Conservation (phyloP, 1,140 invertebrate species). For the Cydia strobilella region DNA sequence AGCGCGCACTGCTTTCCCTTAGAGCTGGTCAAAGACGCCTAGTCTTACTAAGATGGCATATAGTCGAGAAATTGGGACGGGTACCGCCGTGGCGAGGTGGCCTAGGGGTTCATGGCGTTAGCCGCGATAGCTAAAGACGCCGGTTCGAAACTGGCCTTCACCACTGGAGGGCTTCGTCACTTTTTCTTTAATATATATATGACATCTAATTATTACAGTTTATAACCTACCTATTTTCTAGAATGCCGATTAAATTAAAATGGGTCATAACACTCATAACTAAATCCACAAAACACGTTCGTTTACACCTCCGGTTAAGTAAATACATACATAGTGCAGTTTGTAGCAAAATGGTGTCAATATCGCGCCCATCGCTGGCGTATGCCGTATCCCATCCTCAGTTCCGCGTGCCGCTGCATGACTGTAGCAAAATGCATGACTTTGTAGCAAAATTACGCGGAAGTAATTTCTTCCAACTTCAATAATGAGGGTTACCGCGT, state of each 20-base stretch:
- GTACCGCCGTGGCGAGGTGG: too few species aligned
- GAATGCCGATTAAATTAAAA: neutral
- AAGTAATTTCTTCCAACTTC: slow-evolving; percentile 60
- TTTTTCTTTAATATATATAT: too few species aligned
- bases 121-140: too few species aligned
- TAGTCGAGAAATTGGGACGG: too few species aligned
- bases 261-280: neutral
- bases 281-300: neutral
- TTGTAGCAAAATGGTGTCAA: neutral
- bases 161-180: too few species aligned
- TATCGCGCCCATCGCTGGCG: slow-evolving; percentile 33
- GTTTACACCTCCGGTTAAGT: neutral
- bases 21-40: too few species aligned
- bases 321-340: neutral
- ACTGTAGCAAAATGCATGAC: slow-evolving; percentile 34
- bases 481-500: too few species aligned
- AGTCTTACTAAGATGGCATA: too few species aligned
- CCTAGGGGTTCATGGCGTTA: too few species aligned
- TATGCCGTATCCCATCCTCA: slow-evolving; percentile 42
- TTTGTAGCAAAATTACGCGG: slow-evolving; percentile 57
- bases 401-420: slow-evolving; percentile 45
- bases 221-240: slow-evolving; percentile 19
- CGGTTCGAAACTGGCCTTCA: too few species aligned
- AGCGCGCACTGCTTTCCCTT: too few species aligned
- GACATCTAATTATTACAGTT: too few species aligned